Evolutionary conservation across 2,113 vertebrate genomes (phyloP).

Genomic region (Dicentrarchus labrax): DNA sequence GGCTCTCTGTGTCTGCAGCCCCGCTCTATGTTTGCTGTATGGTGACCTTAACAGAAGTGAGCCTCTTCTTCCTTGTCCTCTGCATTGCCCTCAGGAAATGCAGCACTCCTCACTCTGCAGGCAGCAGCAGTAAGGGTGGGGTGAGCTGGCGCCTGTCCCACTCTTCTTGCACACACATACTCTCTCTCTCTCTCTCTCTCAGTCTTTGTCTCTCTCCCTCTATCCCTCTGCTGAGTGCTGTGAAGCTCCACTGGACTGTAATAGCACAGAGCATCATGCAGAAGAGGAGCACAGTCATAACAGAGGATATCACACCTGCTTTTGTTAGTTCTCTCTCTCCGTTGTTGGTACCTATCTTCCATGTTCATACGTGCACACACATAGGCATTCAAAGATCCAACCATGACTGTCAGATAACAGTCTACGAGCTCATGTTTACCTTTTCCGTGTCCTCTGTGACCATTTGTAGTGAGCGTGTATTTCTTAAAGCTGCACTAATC

Average conservation of each 20-base stretch:
- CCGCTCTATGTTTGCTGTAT: slow-evolving; percentile 38
- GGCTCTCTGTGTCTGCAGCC: slow-evolving; percentile 24
- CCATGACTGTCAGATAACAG: background rate
- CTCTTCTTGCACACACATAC: slow-evolving; percentile 42
- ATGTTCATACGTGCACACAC: background rate
- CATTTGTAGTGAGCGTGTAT: background rate
- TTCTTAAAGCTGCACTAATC: slow-evolving; percentile 1
- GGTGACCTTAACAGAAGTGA: slow-evolving; percentile 64
- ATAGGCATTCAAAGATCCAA: background rate
- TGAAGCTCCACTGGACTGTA: slow-evolving; percentile 53
- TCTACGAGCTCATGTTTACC: background rate
- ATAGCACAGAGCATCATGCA: slow-evolving; percentile 21
- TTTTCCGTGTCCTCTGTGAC: background rate
- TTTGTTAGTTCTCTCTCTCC: slow-evolving; percentile 31
- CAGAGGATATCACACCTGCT: slow-evolving; percentile 38
- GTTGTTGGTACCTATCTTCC: background rate
- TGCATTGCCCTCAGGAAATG: slow-evolving; percentile 84
- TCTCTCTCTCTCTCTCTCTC: slow-evolving; percentile 6
- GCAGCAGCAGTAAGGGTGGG: slow-evolving; percentile 81
- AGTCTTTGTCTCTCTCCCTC: slow-evolving; percentile 7
- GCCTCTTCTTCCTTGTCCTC: slow-evolving; percentile 76
- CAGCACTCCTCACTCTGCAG: slow-evolving; percentile 82
- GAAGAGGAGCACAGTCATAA: slow-evolving; percentile 34
- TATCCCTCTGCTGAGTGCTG: slow-evolving; percentile 45
- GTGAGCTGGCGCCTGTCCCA: slow-evolving; percentile 79